Evolutionary conservation across 2,888 invertebrate species (phyloP).

Genomic region (Limnephilus rhombicus): DNA sequence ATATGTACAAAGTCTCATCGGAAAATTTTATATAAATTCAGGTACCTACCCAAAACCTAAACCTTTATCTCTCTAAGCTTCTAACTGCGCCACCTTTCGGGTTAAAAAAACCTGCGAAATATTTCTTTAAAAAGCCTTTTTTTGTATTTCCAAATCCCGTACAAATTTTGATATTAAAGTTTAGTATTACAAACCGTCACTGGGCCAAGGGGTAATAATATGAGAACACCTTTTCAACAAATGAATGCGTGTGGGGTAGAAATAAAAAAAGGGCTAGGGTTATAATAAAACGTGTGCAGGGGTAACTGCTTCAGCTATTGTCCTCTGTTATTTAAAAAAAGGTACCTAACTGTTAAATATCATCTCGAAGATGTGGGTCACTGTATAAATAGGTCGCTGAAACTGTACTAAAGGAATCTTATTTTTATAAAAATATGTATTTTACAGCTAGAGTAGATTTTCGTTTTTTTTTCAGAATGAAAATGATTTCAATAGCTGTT

Average conservation of each 20-base stretch:
- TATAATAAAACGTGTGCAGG: constrained; percentile 61
- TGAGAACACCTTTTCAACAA: constrained; percentile 64
- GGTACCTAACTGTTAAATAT: constrained; percentile 47
- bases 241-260: constrained; percentile 58
- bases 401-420: constrained; percentile 9
- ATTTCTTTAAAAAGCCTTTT: not conserved
- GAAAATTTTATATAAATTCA: not conserved
- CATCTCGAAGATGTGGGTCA: constrained; percentile 61
- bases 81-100: not conserved
- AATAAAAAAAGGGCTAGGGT: constrained; percentile 64
- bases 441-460: too few relatives aligned
- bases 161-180: constrained; percentile 14
- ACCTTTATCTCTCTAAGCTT: not conserved
- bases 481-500: not conserved
- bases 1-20: not conserved
- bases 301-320: constrained; percentile 59
- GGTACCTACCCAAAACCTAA: not conserved
- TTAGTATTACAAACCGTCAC: constrained; percentile 46
- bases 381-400: constrained; percentile 60
- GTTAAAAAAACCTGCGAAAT: not conserved
- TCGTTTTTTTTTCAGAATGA: not conserved
- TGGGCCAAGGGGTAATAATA: constrained; percentile 54
- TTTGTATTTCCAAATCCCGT: not conserved
- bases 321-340: constrained; percentile 57
- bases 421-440: too few relatives aligned